These are phyloP conservation scores for Campylomormyrus numenius DNA, from an alignment of 2,113 vertebrate species.

Conservation along the genomic window DNA sequence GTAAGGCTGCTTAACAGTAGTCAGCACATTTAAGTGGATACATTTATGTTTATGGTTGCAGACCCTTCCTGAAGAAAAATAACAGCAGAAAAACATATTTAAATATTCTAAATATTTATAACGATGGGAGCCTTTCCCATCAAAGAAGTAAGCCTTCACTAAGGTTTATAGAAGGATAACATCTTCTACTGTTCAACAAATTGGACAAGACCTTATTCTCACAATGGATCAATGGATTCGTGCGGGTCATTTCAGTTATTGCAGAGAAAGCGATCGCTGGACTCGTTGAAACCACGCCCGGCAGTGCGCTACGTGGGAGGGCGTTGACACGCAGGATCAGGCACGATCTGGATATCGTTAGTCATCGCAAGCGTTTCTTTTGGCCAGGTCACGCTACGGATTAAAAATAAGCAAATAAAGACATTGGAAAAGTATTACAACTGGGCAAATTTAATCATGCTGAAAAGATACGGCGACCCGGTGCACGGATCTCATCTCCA, in stretches of 20 bases:
- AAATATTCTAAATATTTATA: too few species aligned
- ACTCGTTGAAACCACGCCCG: background rate
- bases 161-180: too few species aligned
- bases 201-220: background rate
- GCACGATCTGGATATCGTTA: background rate
- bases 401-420: background rate
- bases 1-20: background rate
- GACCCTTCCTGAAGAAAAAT: background rate
- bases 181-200: background rate
- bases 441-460: background rate
- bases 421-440: background rate
- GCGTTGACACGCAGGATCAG: background rate
- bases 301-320: background rate
- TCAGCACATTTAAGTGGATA: background rate
- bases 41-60: background rate
- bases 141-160: too few species aligned
- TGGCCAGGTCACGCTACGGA: background rate
- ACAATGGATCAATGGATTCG: background rate
- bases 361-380: background rate
- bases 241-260: background rate
- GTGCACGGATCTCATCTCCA: conserved; percentile 43
- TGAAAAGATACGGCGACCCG: conserved; percentile 8
- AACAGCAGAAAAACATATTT: background rate
- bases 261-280: background rate
- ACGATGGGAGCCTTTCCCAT: too few species aligned